Conservation (phyloP, 2,797 vertebrate genomes). For the Vultur gryphus region DNA sequence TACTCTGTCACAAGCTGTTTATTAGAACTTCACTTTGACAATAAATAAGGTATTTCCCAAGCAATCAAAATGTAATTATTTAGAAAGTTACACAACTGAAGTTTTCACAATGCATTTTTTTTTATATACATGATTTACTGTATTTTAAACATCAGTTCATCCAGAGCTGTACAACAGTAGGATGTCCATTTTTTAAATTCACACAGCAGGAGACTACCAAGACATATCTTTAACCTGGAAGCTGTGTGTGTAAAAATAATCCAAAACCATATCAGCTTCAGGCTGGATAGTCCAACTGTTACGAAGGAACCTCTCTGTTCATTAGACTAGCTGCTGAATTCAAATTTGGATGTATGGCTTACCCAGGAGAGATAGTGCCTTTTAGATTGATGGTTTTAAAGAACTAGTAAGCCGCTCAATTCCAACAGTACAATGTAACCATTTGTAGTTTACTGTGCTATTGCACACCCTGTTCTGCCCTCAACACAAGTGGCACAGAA, state of each 20-base stretch:
- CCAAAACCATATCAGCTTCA: neutral
- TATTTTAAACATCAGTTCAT: constrained; percentile 48
- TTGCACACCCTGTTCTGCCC: neutral
- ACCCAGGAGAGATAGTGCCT: neutral
- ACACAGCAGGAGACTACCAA: neutral
- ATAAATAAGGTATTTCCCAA: constrained; percentile 63
- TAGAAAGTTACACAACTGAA: constrained; percentile 63
- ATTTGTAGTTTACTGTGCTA: neutral
- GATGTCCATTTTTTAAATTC: neutral
- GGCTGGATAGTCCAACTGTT: neutral
- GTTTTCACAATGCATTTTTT: constrained; percentile 46
- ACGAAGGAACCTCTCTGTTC: neutral
- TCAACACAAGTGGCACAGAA: neutral
- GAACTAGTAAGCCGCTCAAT: neutral
- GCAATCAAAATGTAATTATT: constrained; percentile 55
- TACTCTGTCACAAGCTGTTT: constrained; percentile 50
- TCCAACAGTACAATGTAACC: neutral
- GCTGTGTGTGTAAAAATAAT: neutral
- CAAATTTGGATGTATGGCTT: neutral
- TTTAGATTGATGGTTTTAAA: neutral
- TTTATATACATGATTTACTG: constrained; percentile 64
- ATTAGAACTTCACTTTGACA: constrained; percentile 58
- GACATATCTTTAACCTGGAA: neutral
- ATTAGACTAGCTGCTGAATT: neutral
- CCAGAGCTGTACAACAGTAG: constrained; percentile 4